Evolutionary conservation across 2,113 vertebrate genomes (phyloP), one percentile per base, ranked within the genome.

Genomic region (Sylvia atricapilla): DNA sequence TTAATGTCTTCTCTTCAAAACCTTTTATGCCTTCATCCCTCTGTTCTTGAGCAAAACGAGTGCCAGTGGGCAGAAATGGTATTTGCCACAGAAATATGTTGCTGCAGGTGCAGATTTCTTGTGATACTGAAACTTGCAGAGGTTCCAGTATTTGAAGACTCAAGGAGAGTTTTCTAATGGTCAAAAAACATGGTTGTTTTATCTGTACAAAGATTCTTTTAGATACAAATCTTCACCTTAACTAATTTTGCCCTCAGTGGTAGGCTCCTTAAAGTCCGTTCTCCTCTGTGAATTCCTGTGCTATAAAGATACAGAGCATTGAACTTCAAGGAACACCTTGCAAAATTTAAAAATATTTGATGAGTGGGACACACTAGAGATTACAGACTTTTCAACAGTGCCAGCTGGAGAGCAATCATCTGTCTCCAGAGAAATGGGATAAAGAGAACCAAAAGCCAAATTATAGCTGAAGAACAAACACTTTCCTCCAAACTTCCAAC

Each of bases 241-340:
- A 60, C 12, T 84, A 23, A 69, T 35, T 81, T 79, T 97, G 72
- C 87, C 87, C 94, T 94, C 84, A 90, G 74, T 58, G 10, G 21
- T n/a, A 59, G 28, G 35, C 21, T 90, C 72, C 87, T 84, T 96
- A 97, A 93, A 97, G 80, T 33, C 90, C 93, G 90, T 93, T 94
- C 46, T 87, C 84, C 67, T 93, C 97, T 66, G 72, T 88, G 76
- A 97, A 9, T 75, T 95, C 80, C 72, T 97, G 93, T 52, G 44
- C 23, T 49, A 95, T 60, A 56, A 97, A 74, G 63, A 97, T 20
- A 72, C 49, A 96, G 11, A 96, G 85, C 49, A 94, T 92, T 73
- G 97, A 96, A 60, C 41, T 43, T 62, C 78, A 87, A 97, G 79
- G 24, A 90, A 94, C 52, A 94, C 70, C 53, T 96, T 53, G 75